Evolutionary conservation across 2,113 vertebrate species (phyloP).

Genomic region (Pontoporia blainvillei): DNA sequence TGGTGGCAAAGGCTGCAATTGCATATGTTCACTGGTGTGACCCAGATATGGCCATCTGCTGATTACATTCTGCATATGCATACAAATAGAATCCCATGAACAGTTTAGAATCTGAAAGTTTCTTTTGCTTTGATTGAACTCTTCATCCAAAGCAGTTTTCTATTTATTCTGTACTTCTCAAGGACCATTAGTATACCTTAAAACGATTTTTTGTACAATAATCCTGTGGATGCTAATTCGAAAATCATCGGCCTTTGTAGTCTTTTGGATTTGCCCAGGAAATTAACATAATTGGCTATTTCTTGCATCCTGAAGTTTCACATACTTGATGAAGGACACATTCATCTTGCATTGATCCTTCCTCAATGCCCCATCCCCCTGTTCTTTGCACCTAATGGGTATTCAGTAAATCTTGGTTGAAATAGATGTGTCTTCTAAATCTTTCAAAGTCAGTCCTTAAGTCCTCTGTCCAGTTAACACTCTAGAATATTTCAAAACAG

Average conservation of each 20-base stretch:
- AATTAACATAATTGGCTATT: slow-evolving; percentile 13
- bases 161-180: background rate
- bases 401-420: background rate
- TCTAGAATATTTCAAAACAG: background rate
- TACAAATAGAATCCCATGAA: background rate
- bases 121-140: background rate
- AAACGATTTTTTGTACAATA: background rate
- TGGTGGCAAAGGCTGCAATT: background rate
- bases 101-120: background rate
- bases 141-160: background rate
- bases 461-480: background rate
- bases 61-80: background rate
- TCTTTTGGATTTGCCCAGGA: background rate
- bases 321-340: background rate
- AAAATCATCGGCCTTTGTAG: background rate
- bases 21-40: background rate
- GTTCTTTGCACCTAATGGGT: background rate
- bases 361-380: background rate
- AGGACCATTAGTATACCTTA: background rate
- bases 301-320: background rate
- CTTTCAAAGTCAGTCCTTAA: background rate
- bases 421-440: background rate
- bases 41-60: background rate
- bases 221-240: background rate
- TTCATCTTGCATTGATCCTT: background rate